Conservation (phyloP, 2,113 vertebrate species). For the Regulus satrapa region DNA sequence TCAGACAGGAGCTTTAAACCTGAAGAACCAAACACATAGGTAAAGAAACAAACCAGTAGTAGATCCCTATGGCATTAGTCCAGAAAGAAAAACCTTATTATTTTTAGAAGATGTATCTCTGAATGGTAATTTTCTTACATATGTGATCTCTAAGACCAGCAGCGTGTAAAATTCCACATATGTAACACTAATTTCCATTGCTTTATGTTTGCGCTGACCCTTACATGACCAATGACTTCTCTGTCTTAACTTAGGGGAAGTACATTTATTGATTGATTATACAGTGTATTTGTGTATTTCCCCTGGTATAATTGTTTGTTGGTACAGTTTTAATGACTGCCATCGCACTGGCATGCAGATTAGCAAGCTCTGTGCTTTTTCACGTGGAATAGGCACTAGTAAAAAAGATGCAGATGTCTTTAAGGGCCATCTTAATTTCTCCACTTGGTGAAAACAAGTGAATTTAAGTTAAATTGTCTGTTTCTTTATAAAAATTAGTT, state of each 20-base stretch:
- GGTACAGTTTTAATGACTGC: not conserved
- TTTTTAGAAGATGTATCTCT: not conserved
- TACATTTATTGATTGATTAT: not conserved
- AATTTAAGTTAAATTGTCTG: not conserved
- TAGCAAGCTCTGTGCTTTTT: not conserved
- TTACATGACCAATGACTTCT: fast-evolving
- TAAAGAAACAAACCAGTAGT: constrained; percentile 35
- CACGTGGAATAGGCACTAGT: not conserved
- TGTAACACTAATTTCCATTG: not conserved
- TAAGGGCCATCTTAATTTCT: not conserved
- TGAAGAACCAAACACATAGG: constrained; percentile 93
- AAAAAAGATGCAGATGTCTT: not conserved
- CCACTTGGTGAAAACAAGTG: not conserved
- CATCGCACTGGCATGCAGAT: not conserved
- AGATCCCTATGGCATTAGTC: not conserved
- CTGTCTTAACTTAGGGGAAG: not conserved
- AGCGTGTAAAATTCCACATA: not conserved
- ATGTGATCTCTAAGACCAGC: not conserved
- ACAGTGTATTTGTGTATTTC: not conserved
- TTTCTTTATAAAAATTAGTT: not conserved
- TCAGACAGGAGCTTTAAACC: constrained; percentile 79
- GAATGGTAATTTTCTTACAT: not conserved
- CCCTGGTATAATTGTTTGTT: not conserved
- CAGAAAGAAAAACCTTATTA: not conserved
- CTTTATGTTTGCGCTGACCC: not conserved